Percentiles rank a stretch among this genome's conserved stretches.
Evolutionary conservation across 92 coral and sea anemone species (phyloP).

Genomic region (Siderastrea radians): DNA sequence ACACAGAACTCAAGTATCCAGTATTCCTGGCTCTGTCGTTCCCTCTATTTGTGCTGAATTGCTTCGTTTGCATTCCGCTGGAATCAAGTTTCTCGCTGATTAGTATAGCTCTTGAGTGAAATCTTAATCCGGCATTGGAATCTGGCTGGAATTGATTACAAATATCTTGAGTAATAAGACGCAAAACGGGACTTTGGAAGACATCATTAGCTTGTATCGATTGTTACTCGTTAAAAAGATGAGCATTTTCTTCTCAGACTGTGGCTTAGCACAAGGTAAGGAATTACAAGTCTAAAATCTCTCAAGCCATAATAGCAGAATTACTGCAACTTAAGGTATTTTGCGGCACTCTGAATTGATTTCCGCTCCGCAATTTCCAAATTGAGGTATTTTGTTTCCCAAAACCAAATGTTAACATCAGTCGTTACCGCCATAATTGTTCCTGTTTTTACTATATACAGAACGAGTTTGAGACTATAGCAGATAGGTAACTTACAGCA

Average conservation of each 20-base stretch:
- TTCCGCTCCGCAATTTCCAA: neutral
- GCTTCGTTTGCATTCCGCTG: constrained; percentile 1
- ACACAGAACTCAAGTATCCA: neutral
- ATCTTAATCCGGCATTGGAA: neutral
- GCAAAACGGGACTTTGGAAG: neutral
- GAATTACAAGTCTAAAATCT: neutral
- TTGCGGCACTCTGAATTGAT: neutral
- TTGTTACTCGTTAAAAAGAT: constrained; percentile 6
- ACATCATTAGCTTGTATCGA: neutral
- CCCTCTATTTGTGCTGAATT: neutral
- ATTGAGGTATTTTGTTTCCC: neutral
- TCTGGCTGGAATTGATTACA: constrained; percentile 26
- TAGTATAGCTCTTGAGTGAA: constrained; percentile 4
- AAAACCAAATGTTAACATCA: neutral
- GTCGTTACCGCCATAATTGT: neutral
- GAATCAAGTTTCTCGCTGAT: constrained; percentile 22
- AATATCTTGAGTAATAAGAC: constrained; percentile 5
- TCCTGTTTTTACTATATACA: neutral
- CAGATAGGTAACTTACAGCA: neutral
- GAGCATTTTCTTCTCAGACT: constrained; percentile 48
- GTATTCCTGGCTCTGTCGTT: neutral
- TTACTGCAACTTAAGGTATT: neutral
- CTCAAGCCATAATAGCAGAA: neutral
- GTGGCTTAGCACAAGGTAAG: constrained; percentile 30
- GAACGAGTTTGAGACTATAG: neutral